These are phyloP conservation scores for Polyommatus icarus DNA, from an alignment of 2,888 invertebrate species.

Conservation along the genomic window DNA sequence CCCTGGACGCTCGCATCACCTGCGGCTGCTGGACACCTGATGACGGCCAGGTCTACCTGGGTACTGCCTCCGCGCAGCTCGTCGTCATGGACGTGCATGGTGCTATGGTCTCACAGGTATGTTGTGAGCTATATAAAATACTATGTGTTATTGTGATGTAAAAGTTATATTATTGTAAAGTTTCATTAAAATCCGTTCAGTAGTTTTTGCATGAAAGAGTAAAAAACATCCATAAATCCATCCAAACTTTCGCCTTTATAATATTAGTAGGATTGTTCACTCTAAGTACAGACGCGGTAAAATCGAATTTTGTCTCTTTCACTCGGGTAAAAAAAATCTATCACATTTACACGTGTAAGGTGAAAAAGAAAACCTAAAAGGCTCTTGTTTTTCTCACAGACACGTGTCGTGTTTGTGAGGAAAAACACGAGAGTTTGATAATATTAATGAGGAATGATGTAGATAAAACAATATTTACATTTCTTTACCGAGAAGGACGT, in stretches of 20 bases:
- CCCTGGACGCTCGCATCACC: constrained; percentile 95
- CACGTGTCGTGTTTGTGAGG: not conserved
- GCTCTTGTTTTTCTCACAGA: not conserved
- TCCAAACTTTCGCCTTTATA: too few relatives aligned
- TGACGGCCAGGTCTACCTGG: constrained; percentile 98
- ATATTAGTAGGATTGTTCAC: too few relatives aligned
- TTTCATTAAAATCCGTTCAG: too few relatives aligned
- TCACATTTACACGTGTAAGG: not conserved
- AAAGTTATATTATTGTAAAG: too few relatives aligned
- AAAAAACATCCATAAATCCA: too few relatives aligned
- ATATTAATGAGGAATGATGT: not conserved
- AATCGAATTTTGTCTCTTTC: not conserved
- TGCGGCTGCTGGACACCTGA: constrained; percentile 99
- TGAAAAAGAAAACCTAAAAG: not conserved
- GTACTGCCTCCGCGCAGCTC: constrained; percentile 95
- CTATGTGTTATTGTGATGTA: too few relatives aligned
- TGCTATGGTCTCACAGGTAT: constrained; percentile 93
- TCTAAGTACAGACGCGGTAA: not conserved
- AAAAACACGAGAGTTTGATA: not conserved
- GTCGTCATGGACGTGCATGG: constrained; percentile 98
- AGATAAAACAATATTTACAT: not conserved
- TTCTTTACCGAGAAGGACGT: constrained; percentile 1
- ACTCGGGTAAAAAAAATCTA: not conserved
- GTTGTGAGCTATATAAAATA: not conserved
- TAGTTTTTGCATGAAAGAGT: too few relatives aligned